Evolutionary conservation across 2,797 vertebrate species (phyloP).

Genomic region (Atherinosoma microstoma): DNA sequence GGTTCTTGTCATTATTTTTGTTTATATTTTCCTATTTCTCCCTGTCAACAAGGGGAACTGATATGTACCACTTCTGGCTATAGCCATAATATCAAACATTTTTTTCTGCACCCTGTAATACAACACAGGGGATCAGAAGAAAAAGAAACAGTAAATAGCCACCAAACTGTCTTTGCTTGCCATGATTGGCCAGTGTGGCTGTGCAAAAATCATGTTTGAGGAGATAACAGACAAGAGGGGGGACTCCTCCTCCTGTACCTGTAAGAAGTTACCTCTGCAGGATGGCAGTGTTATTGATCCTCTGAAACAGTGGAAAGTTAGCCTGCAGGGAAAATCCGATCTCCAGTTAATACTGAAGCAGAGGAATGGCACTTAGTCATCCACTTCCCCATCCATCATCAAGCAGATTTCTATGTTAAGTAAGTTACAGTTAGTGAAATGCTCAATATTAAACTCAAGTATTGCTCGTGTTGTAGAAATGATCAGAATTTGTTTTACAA

Average conservation of each 20-base stretch:
- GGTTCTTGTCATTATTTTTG: background rate
- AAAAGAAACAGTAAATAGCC: background rate
- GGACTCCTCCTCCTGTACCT: background rate
- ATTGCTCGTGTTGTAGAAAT: no score
- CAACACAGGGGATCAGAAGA: background rate
- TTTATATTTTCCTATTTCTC: background rate
- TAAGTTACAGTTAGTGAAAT: background rate
- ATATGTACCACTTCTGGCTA: background rate
- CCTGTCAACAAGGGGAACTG: background rate
- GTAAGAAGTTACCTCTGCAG: background rate
- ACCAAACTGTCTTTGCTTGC: background rate
- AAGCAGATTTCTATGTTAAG: background rate
- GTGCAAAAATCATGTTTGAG: background rate
- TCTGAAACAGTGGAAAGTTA: background rate
- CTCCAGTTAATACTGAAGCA: background rate
- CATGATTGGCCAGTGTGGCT: background rate
- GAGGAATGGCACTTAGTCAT: background rate
- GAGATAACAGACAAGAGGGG: background rate
- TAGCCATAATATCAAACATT: background rate
- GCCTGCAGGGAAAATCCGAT: background rate
- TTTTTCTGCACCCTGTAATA: background rate
- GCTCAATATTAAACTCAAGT: no score
- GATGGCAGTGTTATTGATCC: background rate
- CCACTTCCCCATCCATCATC: background rate
- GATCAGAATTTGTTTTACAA: no score